Base-by-base conservation (phyloP, 2,888 invertebrate genomes). In the Pachliopta kotzebuea region DNA sequence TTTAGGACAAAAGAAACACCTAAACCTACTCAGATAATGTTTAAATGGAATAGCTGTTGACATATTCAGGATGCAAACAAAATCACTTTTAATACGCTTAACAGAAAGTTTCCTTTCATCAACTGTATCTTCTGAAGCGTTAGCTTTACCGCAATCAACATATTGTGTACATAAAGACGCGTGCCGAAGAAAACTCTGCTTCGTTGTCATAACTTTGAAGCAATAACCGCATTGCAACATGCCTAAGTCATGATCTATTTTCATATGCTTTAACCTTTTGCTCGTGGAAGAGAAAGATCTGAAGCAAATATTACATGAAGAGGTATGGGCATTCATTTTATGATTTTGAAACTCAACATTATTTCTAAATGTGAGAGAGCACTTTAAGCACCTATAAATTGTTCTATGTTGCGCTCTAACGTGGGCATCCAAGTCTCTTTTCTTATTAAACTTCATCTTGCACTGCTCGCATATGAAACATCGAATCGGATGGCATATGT, bases 1-100 rank as follows among this genome's bases (percentile, higher is more conserved):
- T 75, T 82, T 80, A 0, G 86, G 71, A 65, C 90, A 90, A 66
- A 87, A 90, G 62, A 89, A 90, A 68, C 90, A 90, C 29, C 85
- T 71, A 58, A 89, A 87, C 60, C 78, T 80, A 63, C 80, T 84
- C 76, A 84, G 79, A 65, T 77, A 86, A 71, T 78, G 83, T 67
- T 88, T 90, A 58, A 90, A 90, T 0, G 90, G 90, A 20, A 89
- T 69, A 1, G 83, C 85, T 0, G 85, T 86, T 0, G 88, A 84
- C 79, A 82, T 85, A 63, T 88, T 88, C 0, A 90, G 71, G 4
- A 90, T 77, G 26, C 77, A 80, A 0, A 85, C 82, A 21, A 90
- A 76, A 56, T 80, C 80, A 24, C 72, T 76, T 37, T 86, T 75
- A 31, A 86, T 76, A 65, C 80, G 77, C 70, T 79, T 82, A 0